These are phyloP conservation scores for Dorcus hopei DNA, from an alignment of 2,888 invertebrate species.

Conservation along the genomic window DNA sequence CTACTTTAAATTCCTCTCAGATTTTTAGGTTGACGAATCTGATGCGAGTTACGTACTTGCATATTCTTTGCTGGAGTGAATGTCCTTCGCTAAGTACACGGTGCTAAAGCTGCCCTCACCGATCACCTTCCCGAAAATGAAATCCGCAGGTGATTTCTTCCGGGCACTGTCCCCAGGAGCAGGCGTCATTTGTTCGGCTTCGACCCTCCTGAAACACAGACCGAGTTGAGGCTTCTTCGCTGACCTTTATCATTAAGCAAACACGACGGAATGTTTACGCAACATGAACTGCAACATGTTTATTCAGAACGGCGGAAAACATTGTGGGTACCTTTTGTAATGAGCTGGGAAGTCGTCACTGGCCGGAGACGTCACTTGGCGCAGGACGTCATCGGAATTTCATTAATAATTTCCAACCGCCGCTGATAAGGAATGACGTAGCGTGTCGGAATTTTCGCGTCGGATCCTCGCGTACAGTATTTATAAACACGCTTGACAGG, in stretches of 20 bases:
- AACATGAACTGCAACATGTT: too few species aligned
- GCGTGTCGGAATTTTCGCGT: background rate
- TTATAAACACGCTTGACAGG: background rate
- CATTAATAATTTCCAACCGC: conserved; percentile 1
- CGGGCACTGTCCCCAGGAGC: conserved; percentile 41
- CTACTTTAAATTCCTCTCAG: too few species aligned
- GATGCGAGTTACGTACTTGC: conserved; percentile 72
- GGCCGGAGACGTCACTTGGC: conserved; percentile 10
- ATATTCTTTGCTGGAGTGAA: conserved; percentile 84
- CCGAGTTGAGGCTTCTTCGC: too few species aligned
- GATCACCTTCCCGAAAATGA: conserved; percentile 90
- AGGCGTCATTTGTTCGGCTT: conserved; percentile 34
- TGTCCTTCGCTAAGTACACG: conserved; percentile 91
- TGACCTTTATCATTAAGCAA: background rate
- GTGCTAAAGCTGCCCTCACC: conserved; percentile 98
- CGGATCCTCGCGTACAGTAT: background rate
- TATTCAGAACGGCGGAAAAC: background rate
- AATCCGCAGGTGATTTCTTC: conserved; percentile 75
- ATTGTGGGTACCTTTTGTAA: conserved; percentile 7
- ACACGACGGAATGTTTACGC: too few species aligned
- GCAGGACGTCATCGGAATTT: conserved; percentile 18
- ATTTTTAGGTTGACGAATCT: too few species aligned
- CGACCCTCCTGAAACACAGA: too few species aligned
- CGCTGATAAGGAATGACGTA: background rate
- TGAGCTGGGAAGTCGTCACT: conserved; percentile 5